Evolutionary conservation across 2,888 invertebrate species (phyloP), one percentile per base, ranked within the genome.

Genomic region (Calephelis perditalis): DNA sequence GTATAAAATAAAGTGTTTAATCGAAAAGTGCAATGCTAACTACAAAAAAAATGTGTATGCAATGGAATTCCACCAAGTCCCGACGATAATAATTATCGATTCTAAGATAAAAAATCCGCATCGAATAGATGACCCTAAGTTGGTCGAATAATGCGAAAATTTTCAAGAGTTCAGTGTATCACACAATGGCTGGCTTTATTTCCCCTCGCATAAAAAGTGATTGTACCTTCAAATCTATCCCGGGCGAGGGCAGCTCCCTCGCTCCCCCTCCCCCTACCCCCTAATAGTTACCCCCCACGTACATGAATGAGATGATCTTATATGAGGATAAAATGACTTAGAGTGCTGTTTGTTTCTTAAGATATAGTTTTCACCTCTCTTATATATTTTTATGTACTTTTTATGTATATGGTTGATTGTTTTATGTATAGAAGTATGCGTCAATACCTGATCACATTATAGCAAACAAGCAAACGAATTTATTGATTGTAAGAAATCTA

Each of bases 221-320:
- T 90, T 86, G 88, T 87, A 87, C 89, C 89, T 87, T 87, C 86
- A 87, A 89, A 88, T 90, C 87, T 88, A 90, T 89, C 86, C 86
- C 82, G 79, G 71, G 79, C 72, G 80, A 81, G 83, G 86, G 82
- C 74, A 74, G 76, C 80, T 77, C 81, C 81, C 82, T 78, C 75
- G 73, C 73, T 67, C 64, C 68, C 67, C 67, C 69, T 68, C 69
- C 67, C 62, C 68, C 66, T 62, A 65, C 69, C 70, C 61, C 70
- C 69, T 68, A 69, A 71, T 69, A 71, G 72, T 70, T 72, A 73
- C 71, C 73, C 73, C 72, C 69, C 70, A 71, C 76, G 73, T 78
- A 76, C 78, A 81, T 82, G 79, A 81, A 86, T 84, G 83, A 82
- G 81, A 77, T 71, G 69, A 68, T 68, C 69, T 65, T 67, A 65